Evolutionary conservation across 2,113 vertebrate genomes (phyloP).

Genomic region (Cricetomys ansorgei): DNA sequence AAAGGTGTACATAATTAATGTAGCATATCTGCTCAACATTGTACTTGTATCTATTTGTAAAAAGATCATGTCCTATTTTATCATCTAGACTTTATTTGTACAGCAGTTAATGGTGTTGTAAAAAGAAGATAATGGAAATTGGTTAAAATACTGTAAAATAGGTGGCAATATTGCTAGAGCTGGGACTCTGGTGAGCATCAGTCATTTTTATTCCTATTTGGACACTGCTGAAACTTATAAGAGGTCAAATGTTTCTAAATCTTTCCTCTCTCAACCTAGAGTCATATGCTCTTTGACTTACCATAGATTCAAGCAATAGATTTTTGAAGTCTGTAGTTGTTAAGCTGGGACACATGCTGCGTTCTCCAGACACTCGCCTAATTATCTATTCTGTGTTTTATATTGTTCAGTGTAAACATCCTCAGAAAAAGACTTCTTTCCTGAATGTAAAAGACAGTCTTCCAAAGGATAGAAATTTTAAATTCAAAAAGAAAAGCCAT

Average conservation of each 20-base stretch:
- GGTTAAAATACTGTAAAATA: slow-evolving; percentile 88
- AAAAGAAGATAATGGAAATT: slow-evolving; percentile 81
- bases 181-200: slow-evolving; percentile 86
- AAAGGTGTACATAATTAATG: slow-evolving; percentile 86
- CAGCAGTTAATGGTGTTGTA: slow-evolving; percentile 84
- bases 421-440: slow-evolving; percentile 26
- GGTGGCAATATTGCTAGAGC: slow-evolving; percentile 86
- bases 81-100: slow-evolving; percentile 88
- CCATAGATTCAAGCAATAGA: slow-evolving; percentile 74
- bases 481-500: slow-evolving; percentile 73
- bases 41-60: slow-evolving; percentile 91
- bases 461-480: slow-evolving; percentile 74
- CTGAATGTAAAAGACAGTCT: slow-evolving; percentile 72
- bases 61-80: slow-evolving; percentile 86
- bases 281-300: slow-evolving; percentile 68
- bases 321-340: slow-evolving; percentile 60
- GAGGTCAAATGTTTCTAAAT: slow-evolving; percentile 78
- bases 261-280: slow-evolving; percentile 70
- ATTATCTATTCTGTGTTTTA: slow-evolving; percentile 59
- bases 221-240: slow-evolving; percentile 82
- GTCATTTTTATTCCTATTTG: slow-evolving; percentile 84
- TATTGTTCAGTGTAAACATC: slow-evolving; percentile 25
- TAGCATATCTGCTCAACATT: slow-evolving; percentile 85
- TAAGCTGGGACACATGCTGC: slow-evolving; percentile 58
- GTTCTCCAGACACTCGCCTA: slow-evolving; percentile 47